phyloP scores from a whole-genome alignment of 2,888 invertebrate species.

The Erpobdella octoculata region DNA sequence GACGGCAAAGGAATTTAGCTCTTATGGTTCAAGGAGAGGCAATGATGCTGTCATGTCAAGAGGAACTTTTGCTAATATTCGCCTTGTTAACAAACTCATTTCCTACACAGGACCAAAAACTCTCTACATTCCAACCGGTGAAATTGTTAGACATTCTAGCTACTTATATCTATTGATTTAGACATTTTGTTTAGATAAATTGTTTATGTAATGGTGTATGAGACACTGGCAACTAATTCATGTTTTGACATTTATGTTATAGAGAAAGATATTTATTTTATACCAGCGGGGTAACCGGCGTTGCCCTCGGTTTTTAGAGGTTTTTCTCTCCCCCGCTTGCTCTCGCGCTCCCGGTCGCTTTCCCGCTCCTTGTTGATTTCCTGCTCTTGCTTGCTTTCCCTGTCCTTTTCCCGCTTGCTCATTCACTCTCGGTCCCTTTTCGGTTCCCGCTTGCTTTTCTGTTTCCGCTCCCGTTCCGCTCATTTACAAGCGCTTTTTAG shows the following conservation, averaged over 20 bases:
- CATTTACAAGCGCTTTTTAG: background rate
- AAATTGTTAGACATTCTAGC: conserved; percentile 59
- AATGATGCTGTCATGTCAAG: conserved; percentile 95
- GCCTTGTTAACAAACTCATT: conserved; percentile 73
- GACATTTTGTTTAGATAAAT: background rate
- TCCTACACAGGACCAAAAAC: conserved; percentile 68
- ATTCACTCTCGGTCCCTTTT: too few species aligned
- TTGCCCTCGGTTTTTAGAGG: too few species aligned
- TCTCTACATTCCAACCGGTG: conserved; percentile 74
- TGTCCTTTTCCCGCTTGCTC: too few species aligned
- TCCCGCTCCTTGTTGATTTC: too few species aligned
- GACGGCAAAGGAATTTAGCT: conserved; percentile 89
- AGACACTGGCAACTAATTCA: too few species aligned
- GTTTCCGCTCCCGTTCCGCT: background rate
- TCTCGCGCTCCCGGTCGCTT: too few species aligned
- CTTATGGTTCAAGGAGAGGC: conserved; percentile 91
- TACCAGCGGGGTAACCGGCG: too few species aligned
- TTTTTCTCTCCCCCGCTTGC: too few species aligned
- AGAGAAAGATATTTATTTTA: too few species aligned
- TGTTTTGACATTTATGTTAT: too few species aligned
- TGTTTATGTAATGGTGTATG: background rate
- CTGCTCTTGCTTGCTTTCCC: too few species aligned
- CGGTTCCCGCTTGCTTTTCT: background rate
- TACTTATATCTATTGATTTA: background rate
- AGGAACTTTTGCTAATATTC: conserved; percentile 95